Evolutionary conservation across 1,140 invertebrate species (phyloP), one percentile per base, ranked within the genome.

Genomic region (Heliconius melpomene): DNA sequence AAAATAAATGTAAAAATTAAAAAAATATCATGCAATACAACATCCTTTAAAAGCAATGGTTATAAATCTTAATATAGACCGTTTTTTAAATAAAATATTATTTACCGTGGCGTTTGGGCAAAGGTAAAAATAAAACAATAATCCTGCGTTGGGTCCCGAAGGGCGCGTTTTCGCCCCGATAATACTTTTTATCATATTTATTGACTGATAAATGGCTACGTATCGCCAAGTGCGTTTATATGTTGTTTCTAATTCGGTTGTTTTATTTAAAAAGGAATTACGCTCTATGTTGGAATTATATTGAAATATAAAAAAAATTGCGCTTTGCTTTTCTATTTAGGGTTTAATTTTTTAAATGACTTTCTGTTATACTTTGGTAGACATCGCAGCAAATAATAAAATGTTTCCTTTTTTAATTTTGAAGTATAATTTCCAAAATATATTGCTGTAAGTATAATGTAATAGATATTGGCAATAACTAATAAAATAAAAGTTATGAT

Each of bases 121-220:
- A 91, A 90, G 88, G 90, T 91, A 86, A 89, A 92, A 94, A 94
- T 90, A 91, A 93, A 93, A 94, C 91, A 94, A 94, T 92, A 93
- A 90, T 86, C 83, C 85, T 57, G 75, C 80, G 79, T 78, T 75
- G 75, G 73, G 79, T 91, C 92, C 89, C 91, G 72, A 77, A 75
- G 89, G 92, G 78, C 87, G 84, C 91, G 91, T 94, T 90, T 86
- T 85, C 87, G 84, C 90, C 89, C 90, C 90, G 89, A 92, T 92
- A 93, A 93, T 89, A 92, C 91, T 89, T 93, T 94, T 93, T 94
- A 93, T 94, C 92, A 94, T 93, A 94, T 94, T 94, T 94, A 94
- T 94, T 91, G 89, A 92, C 91, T 93, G 91, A 90, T 93, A 93
- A 94, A 94, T 93, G 91, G 89, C 80, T 88, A 88, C 85, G 84